phyloP scores from a whole-genome alignment of 2,797 vertebrate genomes.

The Tenualosa thibaudeaui region DNA sequence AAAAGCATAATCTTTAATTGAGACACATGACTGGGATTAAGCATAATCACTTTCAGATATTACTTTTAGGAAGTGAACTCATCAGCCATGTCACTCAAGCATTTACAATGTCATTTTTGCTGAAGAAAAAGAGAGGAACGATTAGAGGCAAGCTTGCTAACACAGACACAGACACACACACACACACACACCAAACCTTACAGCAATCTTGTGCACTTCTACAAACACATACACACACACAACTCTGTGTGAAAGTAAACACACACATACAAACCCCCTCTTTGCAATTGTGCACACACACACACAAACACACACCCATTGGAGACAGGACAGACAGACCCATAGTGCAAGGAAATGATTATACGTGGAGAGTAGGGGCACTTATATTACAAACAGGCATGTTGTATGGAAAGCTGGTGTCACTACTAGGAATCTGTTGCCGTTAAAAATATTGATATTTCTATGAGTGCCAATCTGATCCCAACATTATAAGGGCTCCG shows the following conservation, averaged over 20 bases:
- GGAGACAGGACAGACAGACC: not conserved
- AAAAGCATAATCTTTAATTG: not conserved
- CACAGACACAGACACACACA: not conserved
- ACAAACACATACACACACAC: not conserved
- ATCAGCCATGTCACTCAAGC: not conserved
- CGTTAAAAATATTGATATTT: conserved; percentile 28
- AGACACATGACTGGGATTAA: not conserved
- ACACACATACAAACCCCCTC: too few relatives aligned
- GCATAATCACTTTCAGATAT: not conserved
- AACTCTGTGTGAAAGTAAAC: too few relatives aligned
- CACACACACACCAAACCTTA: too few relatives aligned
- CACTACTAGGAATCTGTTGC: conserved; percentile 30
- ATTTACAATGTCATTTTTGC: not conserved
- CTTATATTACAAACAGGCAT: not conserved
- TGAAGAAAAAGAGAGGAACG: not conserved
- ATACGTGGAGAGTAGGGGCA: too few relatives aligned
- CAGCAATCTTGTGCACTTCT: too few relatives aligned
- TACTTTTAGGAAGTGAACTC: not conserved
- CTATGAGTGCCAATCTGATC: conserved; percentile 27
- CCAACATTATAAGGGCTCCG: not conserved
- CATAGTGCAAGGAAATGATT: not conserved
- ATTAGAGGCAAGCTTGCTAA: not conserved
- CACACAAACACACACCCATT: not conserved
- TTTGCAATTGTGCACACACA: not conserved
- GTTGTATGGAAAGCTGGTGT: not conserved